These are phyloP conservation scores for Platysternon megacephalum DNA, from an alignment of 2,113 vertebrate genomes.

Conservation along the genomic window DNA sequence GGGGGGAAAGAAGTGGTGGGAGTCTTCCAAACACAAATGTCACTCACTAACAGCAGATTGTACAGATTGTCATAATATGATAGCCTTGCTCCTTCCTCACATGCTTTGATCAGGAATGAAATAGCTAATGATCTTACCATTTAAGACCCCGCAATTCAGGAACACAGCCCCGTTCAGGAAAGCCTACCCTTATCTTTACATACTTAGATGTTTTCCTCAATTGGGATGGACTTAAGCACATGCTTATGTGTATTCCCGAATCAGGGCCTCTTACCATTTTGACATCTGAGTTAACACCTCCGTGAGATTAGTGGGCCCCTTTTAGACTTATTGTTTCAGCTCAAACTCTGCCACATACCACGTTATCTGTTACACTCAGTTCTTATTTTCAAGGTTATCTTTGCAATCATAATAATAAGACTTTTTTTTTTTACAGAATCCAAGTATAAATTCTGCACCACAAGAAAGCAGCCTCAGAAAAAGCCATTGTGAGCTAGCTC, in stretches of 20 bases:
- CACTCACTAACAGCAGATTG: rapidly evolving
- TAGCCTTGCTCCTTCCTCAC: rapidly evolving
- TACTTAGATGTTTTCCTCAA: rapidly evolving
- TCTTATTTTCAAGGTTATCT: rapidly evolving
- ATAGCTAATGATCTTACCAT: background rate
- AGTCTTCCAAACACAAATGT: background rate
- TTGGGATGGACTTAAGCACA: background rate
- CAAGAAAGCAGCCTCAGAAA: background rate
- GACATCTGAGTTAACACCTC: background rate
- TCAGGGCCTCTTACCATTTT: background rate
- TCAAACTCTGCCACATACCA: background rate
- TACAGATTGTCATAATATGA: background rate
- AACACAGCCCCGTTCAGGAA: background rate
- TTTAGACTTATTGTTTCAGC: background rate
- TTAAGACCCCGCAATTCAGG: background rate
- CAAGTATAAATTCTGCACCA: background rate
- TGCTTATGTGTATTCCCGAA: background rate
- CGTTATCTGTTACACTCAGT: background rate
- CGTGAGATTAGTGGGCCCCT: background rate
- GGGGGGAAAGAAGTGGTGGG: background rate
- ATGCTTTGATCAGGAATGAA: background rate
- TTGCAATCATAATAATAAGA: background rate
- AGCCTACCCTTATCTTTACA: background rate
- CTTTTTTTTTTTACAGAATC: background rate
- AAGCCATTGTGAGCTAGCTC: background rate